Evolutionary conservation across 2,113 vertebrate genomes (phyloP), one percentile per base, ranked within the genome.

Genomic region (Varanus komodoensis): DNA sequence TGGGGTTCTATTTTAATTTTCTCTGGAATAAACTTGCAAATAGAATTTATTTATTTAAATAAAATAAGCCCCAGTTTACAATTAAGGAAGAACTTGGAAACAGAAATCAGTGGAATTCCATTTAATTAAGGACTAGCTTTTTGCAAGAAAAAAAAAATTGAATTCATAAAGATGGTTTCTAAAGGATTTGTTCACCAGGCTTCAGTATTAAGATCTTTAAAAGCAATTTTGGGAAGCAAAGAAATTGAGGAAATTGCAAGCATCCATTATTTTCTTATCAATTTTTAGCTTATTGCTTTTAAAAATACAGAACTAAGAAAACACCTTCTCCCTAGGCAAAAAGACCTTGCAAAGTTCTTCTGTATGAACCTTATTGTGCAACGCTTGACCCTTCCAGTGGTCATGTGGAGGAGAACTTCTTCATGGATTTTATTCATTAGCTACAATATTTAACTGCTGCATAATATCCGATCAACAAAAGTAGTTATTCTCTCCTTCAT

Each of bases 1-100:
- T 52, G 69, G 80, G 32, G 57, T 9, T 64, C 84, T 91, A 86
- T 73, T 89, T 82, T 87, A 83, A 82, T 27, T 73, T 93, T 91
- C 29, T 57, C 89, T n/a, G 5, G 78, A 89, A 89, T 11, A 52
- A 34, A 69, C 0, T 0, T 50, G 54, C 0, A 1, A 64, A 32
- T 7, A 34, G 0, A 0, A 32, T 9, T 15, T 15, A 61, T 15
- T 61, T 57, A 8, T 14, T 57, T 57, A 57, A 57, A 9, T 57
- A 14, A 44, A 44, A 54, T 61, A 83, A 82, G 17, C 81, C 50
- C 23, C 52, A 89, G 57, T 19, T 79, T 92, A 68, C 29, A 27
- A 73, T 57, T 48, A 89, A 89, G 89, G 21, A 32, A 91, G 21
- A 21, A 48, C 48, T 21, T 73, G 15, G 38, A 57, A 86, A 32